phyloP scores from a whole-genome alignment of 2,113 vertebrate genomes.

The Catagonus wagneri region DNA sequence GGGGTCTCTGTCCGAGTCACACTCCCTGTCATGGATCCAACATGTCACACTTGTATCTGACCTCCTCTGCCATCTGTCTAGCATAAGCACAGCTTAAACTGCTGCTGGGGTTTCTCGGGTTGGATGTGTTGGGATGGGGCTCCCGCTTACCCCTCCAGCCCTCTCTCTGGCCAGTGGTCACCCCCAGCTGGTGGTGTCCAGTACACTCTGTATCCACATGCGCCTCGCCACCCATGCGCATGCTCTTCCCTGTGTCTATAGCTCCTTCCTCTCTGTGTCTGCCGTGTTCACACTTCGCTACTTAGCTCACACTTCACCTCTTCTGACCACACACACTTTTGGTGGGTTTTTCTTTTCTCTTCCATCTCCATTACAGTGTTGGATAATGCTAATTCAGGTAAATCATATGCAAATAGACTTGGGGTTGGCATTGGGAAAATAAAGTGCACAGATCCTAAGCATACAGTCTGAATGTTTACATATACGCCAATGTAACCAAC shows the following conservation, averaged over 20 bases:
- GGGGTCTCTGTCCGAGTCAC: neutral
- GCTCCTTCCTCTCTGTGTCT: neutral
- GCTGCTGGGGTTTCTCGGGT: neutral
- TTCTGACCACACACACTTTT: neutral
- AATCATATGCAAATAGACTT: slow-evolving; percentile 48
- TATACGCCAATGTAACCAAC: neutral
- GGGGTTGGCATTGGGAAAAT: slow-evolving; percentile 43
- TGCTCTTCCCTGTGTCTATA: neutral
- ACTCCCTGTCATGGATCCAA: neutral
- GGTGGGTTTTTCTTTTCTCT: neutral
- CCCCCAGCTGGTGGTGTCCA: neutral
- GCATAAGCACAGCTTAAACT: neutral
- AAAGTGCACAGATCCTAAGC: slow-evolving; percentile 22
- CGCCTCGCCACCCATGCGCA: neutral
- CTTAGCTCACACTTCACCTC: neutral
- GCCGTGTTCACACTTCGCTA: neutral
- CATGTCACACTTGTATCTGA: slow-evolving; percentile 2
- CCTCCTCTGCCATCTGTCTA: neutral
- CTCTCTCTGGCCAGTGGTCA: neutral
- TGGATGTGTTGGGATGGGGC: neutral
- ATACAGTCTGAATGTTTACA: neutral
- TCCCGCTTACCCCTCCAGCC: neutral
- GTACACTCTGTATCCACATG: neutral
- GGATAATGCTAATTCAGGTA: neutral
- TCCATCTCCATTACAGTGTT: neutral